Conservation (phyloP, 2,888 invertebrate species). For the Euzophera pinguis region DNA sequence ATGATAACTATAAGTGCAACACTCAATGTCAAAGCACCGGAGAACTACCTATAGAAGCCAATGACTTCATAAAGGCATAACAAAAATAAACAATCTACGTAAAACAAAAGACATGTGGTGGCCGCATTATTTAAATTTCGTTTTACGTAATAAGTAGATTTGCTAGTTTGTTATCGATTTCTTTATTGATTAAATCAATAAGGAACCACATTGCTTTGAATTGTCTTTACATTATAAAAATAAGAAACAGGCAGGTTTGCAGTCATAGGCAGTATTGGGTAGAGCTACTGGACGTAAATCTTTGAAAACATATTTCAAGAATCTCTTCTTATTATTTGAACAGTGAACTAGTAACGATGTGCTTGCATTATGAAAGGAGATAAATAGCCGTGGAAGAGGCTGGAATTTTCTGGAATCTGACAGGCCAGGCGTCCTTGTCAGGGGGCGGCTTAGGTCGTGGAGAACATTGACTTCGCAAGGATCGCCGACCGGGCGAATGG, state of each 20-base stretch:
- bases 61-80: constrained; percentile 18
- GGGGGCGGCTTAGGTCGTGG: constrained; percentile 13
- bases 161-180: no score
- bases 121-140: constrained; percentile 18
- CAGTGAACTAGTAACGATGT: background rate
- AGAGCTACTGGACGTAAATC: no score
- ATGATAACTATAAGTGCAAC: background rate
- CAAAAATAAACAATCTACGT: constrained; percentile 29
- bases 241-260: no score
- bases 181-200: background rate
- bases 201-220: no score
- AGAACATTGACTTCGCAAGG: constrained; percentile 27
- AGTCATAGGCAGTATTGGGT: no score
- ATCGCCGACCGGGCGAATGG: constrained; percentile 24
- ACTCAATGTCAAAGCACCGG: constrained; percentile 6
- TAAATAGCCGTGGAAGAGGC: background rate
- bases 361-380: background rate
- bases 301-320: no score
- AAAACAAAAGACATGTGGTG: constrained; percentile 18
- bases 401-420: background rate
- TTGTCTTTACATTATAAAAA: no score
- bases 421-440: constrained; percentile 12
- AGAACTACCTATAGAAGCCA: constrained; percentile 18
- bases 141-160: constrained; percentile 22
- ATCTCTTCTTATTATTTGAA: no score